These are phyloP conservation scores for Hypotaenidia philippensis DNA, from an alignment of 2,797 vertebrate species.

Conservation along the genomic window DNA sequence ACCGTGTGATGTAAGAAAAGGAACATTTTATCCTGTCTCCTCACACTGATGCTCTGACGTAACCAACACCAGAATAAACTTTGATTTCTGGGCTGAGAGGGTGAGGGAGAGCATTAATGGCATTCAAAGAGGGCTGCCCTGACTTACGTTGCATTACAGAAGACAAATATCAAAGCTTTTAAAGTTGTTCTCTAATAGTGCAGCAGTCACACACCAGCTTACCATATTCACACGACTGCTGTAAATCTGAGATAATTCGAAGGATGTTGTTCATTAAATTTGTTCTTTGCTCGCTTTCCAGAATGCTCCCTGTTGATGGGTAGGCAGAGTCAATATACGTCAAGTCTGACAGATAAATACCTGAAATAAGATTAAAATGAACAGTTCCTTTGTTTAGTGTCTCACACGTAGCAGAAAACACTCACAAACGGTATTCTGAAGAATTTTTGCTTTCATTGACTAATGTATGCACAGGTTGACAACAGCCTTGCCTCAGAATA, in stretches of 20 bases:
- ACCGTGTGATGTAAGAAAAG: background rate
- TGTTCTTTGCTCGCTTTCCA: constrained; percentile 97
- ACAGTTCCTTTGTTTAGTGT: background rate
- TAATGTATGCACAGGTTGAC: background rate
- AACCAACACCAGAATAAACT: background rate
- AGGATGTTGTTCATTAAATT: constrained; percentile 99
- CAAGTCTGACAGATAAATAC: constrained; percentile 98
- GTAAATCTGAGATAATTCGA: constrained; percentile 97
- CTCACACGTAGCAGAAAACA: background rate
- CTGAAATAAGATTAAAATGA: constrained; percentile 78
- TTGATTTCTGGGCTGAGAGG: background rate
- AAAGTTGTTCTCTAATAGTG: background rate
- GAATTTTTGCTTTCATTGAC: background rate
- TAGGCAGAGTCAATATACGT: constrained; percentile 98
- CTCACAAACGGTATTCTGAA: background rate
- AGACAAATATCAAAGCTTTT: background rate
- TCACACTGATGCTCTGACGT: background rate
- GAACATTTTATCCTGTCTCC: background rate
- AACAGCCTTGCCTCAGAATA: background rate
- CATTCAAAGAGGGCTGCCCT: background rate
- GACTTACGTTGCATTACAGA: background rate
- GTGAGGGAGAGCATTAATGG: background rate
- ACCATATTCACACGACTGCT: constrained; percentile 98
- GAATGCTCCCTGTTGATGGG: constrained; percentile 97
- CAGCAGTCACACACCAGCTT: constrained; percentile 31